Evolutionary conservation across 2,113 vertebrate genomes (phyloP).

Genomic region (Hemicordylus capensis): DNA sequence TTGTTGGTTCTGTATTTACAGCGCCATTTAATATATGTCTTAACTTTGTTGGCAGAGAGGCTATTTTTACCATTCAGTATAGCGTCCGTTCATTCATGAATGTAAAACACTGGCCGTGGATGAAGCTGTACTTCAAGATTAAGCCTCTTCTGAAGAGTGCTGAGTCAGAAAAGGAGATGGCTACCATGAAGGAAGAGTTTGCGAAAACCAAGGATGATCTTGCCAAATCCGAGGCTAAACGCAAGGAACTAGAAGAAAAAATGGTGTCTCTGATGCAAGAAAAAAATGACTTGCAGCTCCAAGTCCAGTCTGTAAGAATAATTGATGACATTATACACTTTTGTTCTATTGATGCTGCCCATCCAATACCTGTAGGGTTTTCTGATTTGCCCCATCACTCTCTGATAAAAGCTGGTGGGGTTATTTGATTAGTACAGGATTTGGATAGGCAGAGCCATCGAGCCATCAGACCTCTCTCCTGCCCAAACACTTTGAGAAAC

Average conservation of each 20-base stretch:
- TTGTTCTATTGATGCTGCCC: not conserved
- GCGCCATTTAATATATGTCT: not conserved
- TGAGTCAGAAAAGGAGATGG: slow-evolving; percentile 89
- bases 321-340: fast-evolving
- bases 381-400: no score
- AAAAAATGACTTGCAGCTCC: slow-evolving; percentile 87
- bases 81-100: slow-evolving; percentile 87
- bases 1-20: not conserved
- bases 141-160: slow-evolving; percentile 87
- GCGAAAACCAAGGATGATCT: slow-evolving; percentile 79
- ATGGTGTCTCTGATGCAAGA: slow-evolving; percentile 85
- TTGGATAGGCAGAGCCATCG: no score
- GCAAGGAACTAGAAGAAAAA: slow-evolving; percentile 85
- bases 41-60: slow-evolving; percentile 72
- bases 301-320: slow-evolving; percentile 84
- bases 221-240: slow-evolving; percentile 79
- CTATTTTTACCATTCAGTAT: slow-evolving; percentile 86
- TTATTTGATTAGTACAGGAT: no score
- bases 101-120: slow-evolving; percentile 84
- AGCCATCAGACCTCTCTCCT: no score
- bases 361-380: no score
- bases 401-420: no score
- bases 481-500: no score
- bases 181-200: slow-evolving; percentile 84
- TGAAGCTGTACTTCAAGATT: slow-evolving; percentile 83